These are phyloP conservation scores for Montipora capitata DNA, from an alignment of 92 coral and sea anemone species.

Conservation along the genomic window DNA sequence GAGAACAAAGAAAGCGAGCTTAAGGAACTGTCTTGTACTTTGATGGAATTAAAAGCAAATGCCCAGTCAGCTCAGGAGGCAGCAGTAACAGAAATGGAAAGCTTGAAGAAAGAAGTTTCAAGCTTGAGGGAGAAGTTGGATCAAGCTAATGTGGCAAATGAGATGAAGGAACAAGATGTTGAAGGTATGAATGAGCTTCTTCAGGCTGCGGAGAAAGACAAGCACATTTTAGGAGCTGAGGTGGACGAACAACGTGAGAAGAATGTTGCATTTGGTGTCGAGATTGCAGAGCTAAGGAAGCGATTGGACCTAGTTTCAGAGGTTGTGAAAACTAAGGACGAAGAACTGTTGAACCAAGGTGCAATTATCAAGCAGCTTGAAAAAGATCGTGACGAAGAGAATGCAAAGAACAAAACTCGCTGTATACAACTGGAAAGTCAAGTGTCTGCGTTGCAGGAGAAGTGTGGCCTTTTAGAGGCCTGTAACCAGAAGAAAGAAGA, in stretches of 20 bases:
- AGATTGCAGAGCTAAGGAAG: conserved; percentile 5
- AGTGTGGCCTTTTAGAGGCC: conserved; percentile 26
- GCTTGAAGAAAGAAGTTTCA: conserved; percentile 37
- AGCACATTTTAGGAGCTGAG: background rate
- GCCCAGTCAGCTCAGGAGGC: conserved; percentile 11
- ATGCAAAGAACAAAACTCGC: background rate
- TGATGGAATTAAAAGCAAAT: conserved; percentile 19
- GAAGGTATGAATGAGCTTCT: conserved; percentile 20
- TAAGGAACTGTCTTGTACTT: conserved; percentile 29
- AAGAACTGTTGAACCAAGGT: conserved; percentile 19
- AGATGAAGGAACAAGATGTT: conserved; percentile 48
- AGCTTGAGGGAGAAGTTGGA: conserved; percentile 48
- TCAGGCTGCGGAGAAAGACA: conserved; percentile 42
- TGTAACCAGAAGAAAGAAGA: conserved; percentile 21
- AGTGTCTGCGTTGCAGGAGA: conserved; percentile 40
- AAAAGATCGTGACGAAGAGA: conserved; percentile 9
- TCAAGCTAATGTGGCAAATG: conserved; percentile 37
- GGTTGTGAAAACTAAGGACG: conserved; percentile 22
- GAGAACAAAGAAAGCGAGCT: conserved; percentile 72
- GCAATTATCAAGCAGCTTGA: conserved; percentile 22
- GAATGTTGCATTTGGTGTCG: background rate
- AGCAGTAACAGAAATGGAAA: conserved; percentile 19
- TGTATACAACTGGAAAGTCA: background rate
- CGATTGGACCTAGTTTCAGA: conserved; percentile 3
- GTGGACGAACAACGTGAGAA: background rate